Evolutionary conservation across 1,140 invertebrate genomes (phyloP), one percentile per base, ranked within the genome.

Genomic region (Cephus cinctus): DNA sequence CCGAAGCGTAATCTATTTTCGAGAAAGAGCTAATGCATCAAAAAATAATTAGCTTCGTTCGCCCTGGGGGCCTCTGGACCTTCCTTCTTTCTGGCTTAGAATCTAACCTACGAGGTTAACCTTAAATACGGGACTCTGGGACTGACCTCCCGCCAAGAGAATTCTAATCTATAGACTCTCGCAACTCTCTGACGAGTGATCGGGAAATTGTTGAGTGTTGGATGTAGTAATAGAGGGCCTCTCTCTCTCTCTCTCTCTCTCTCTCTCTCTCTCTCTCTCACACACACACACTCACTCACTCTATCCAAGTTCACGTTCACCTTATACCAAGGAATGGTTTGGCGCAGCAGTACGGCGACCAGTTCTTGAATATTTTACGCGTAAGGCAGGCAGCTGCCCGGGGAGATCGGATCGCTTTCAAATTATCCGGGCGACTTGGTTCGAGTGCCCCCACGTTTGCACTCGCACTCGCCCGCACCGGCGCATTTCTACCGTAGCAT

Each of bases 291-390:
- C n/a, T n/a, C n/a, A n/a, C n/a, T n/a, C n/a, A n/a, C n/a, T n/a
- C n/a, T n/a, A n/a, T n/a, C n/a, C n/a, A n/a, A n/a, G n/a, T n/a
- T n/a, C n/a, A n/a, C n/a, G n/a, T n/a, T n/a, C n/a, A n/a, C n/a
- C n/a, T n/a, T n/a, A n/a, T n/a, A n/a, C n/a, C n/a, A n/a, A n/a
- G 32, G 31, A 35, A 22, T 19, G 21, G 16, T 36, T 23, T n/a
- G 41, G 4, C 21, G 44, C 23, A 2, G 14, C 19, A 31, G 35
- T 43, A 47, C 49, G 49, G 44, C 27, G 49, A 61, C 62, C 65
- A 73, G 67, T 72, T 71, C 56, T 71, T 69, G 70, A 73, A 75
- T 75, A 73, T 75, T 75, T 73, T 69, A 75, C 72, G 72, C 70
- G 69, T 73, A 73, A 73, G 71, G 71, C 70, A 69, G 71, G 72